Conservation (phyloP, 2,797 vertebrate species). For the Syngnathus rostellatus region DNA sequence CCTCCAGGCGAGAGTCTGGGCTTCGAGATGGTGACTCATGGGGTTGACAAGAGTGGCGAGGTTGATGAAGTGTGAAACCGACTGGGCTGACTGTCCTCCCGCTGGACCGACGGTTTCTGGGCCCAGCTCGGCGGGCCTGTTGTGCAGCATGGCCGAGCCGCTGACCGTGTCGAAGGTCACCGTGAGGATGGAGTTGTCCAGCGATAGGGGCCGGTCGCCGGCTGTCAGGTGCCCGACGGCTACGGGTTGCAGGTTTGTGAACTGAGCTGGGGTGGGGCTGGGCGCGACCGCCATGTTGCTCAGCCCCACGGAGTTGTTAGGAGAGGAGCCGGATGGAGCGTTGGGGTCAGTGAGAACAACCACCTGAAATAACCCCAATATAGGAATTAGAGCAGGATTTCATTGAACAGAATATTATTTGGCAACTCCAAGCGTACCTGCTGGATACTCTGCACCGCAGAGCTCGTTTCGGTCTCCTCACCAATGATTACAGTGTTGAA, state of each 20-base stretch:
- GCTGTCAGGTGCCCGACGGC: constrained; percentile 81
- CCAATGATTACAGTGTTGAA: constrained; percentile 73
- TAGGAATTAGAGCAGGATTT: neutral
- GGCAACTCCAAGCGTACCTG: constrained; percentile 68
- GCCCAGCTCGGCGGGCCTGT: constrained; percentile 77
- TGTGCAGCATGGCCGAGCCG: constrained; percentile 86
- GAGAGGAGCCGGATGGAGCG: constrained; percentile 69
- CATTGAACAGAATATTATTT: neutral
- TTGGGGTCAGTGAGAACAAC: constrained; percentile 86
- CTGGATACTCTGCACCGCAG: constrained; percentile 94
- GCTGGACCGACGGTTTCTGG: constrained; percentile 71
- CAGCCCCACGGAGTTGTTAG: constrained; percentile 81
- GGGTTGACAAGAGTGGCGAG: constrained; percentile 93
- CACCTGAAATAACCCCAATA: constrained; percentile 68
- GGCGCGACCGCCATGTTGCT: constrained; percentile 90
- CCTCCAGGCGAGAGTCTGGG: constrained; percentile 83
- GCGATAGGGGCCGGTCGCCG: constrained; percentile 80
- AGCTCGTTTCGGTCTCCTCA: constrained; percentile 84
- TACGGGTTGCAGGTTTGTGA: constrained; percentile 90
- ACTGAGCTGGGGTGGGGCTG: constrained; percentile 76
- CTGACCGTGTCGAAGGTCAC: constrained; percentile 94
- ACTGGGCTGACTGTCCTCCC: constrained; percentile 60
- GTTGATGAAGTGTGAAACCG: constrained; percentile 96
- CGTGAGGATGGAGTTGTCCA: constrained; percentile 95
- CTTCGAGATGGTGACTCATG: constrained; percentile 81